phyloP scores from a whole-genome alignment of 2,888 invertebrate species.

The Loripinus fragilis region DNA sequence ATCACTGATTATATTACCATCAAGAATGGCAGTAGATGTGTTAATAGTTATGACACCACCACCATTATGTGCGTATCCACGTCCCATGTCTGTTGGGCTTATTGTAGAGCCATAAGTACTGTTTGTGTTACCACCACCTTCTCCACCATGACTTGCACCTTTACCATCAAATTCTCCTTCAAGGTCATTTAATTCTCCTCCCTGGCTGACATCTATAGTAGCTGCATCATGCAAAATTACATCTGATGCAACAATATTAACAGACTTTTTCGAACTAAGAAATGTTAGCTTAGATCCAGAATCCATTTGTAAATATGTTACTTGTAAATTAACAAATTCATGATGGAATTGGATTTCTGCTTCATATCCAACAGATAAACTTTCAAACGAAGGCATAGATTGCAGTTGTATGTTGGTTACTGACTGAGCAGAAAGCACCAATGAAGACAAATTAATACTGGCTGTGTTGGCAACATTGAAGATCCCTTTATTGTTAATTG shows the following conservation, averaged over 20 bases:
- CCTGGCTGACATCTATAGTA: conserved; percentile 37
- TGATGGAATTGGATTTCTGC: not conserved
- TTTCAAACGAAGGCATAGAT: not conserved
- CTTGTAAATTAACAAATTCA: not conserved
- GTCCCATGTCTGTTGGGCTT: conserved; percentile 57
- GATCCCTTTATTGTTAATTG: conserved; percentile 55
- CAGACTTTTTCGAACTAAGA: conserved; percentile 17
- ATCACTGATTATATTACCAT: conserved; percentile 63
- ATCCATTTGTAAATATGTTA: conserved; percentile 40
- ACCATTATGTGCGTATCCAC: conserved; percentile 61
- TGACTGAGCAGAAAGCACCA: conserved; percentile 54
- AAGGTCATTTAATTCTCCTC: conserved; percentile 48
- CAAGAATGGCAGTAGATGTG: conserved; percentile 48
- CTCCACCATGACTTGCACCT: conserved; percentile 72
- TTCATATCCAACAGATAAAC: conserved; percentile 17
- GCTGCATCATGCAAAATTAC: conserved; percentile 48
- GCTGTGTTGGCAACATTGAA: conserved; percentile 52
- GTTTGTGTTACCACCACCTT: conserved; percentile 59
- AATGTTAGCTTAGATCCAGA: conserved; percentile 34
- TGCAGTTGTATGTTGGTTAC: conserved; percentile 6
- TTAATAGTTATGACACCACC: conserved; percentile 65
- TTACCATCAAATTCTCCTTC: conserved; percentile 33
- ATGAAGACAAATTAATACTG: conserved; percentile 28
- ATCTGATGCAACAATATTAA: conserved; percentile 34
- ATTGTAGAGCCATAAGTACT: conserved; percentile 61